Conservation (phyloP, 2,797 vertebrate genomes). For the Smutsia temminckii region DNA sequence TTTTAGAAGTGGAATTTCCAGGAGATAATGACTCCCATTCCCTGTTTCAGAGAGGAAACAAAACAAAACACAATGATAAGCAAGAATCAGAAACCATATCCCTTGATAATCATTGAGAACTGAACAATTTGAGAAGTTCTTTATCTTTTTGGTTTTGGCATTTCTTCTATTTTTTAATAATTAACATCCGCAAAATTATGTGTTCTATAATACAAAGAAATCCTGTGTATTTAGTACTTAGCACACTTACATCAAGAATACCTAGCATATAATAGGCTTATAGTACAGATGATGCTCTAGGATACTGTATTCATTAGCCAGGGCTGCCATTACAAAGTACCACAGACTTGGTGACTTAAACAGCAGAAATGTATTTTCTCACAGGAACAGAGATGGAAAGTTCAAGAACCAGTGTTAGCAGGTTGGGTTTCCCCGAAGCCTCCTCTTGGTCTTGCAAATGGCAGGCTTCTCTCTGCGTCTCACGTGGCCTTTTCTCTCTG, state of each 20-base stretch:
- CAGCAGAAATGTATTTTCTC: neutral
- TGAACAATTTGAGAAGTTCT: neutral
- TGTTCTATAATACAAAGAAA: neutral
- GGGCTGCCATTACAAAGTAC: neutral
- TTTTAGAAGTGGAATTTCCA: neutral
- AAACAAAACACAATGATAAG: neutral
- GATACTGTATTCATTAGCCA: neutral
- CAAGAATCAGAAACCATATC: neutral
- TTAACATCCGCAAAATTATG: neutral
- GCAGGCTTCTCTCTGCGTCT: neutral
- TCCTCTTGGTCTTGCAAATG: neutral
- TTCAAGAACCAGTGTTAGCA: neutral
- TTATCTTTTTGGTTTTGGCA: neutral
- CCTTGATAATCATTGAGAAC: slow-evolving; percentile 1
- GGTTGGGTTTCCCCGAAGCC: neutral
- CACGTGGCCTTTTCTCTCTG: neutral
- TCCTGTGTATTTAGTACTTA: neutral
- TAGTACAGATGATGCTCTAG: neutral
- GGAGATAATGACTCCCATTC: neutral
- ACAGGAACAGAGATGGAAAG: neutral
- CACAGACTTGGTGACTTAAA: neutral
- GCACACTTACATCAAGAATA: neutral
- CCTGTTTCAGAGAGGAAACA: neutral
- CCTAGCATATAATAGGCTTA: neutral
- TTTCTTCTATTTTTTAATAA: neutral